phyloP scores from a whole-genome alignment of 2,888 invertebrate genomes.

The Torymus auratus region DNA sequence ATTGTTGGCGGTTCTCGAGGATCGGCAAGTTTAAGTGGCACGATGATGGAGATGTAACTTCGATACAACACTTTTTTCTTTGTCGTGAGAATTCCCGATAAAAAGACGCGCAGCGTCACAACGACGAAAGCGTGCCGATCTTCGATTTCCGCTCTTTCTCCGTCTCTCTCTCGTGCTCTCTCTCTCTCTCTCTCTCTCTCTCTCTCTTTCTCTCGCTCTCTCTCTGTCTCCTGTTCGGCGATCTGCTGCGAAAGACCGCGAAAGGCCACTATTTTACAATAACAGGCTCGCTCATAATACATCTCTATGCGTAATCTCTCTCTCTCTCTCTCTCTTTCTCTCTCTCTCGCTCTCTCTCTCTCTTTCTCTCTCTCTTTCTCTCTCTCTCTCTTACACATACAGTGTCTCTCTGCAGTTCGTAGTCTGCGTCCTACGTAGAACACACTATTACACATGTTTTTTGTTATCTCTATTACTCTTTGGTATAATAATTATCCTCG shows the following conservation, averaged over 20 bases:
- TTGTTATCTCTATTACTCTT: background rate
- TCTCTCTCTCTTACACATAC: background rate
- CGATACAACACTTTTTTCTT: too few relatives aligned
- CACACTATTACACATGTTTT: conserved; percentile 4
- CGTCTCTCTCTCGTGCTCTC: conserved; percentile 17
- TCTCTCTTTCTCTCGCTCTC: conserved; percentile 1
- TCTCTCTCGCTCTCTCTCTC: background rate
- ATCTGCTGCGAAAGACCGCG: conserved; percentile 40
- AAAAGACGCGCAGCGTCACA: too few relatives aligned
- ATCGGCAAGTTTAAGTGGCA: too few relatives aligned
- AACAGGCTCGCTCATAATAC: too few relatives aligned
- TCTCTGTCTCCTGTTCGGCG: conserved; percentile 5
- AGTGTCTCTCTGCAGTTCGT: background rate
- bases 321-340: background rate
- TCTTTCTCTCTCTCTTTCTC: background rate
- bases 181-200: background rate
- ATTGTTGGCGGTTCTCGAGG: too few relatives aligned
- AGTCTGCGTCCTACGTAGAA: background rate
- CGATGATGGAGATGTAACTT: too few relatives aligned
- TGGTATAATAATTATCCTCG: background rate
- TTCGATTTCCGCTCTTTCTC: background rate
- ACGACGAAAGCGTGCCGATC: too few relatives aligned
- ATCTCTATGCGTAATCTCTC: too few relatives aligned
- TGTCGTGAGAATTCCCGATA: too few relatives aligned
- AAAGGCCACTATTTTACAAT: conserved; percentile 55